A percentile compares a stretch with the other conserved stretches of the same genome.
phyloP scores from a whole-genome alignment of 2,797 vertebrate genomes.

The Gorsachius magnificus region DNA sequence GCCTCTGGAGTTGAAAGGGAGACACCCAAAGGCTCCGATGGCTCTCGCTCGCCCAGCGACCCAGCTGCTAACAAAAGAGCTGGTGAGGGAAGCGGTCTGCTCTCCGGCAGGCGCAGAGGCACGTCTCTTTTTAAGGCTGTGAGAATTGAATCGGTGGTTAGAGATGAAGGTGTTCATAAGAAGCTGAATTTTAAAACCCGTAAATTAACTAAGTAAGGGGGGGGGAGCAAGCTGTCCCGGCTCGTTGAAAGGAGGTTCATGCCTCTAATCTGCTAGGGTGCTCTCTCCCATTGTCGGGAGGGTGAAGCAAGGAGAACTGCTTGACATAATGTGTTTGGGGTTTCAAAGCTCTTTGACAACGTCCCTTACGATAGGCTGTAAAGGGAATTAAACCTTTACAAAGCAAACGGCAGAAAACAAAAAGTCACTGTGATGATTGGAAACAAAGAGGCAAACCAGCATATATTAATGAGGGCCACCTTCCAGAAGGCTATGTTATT shows the following conservation, averaged over 20 bases:
- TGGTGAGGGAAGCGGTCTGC: neutral
- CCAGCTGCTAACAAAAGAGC: slow-evolving; percentile 36
- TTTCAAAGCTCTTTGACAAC: slow-evolving; percentile 45
- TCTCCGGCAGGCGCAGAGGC: neutral
- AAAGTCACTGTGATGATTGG: slow-evolving; percentile 1
- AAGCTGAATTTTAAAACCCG: slow-evolving; percentile 11
- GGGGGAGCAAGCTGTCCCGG: neutral
- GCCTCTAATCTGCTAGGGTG: slow-evolving; percentile 37
- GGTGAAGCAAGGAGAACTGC: slow-evolving; percentile 15
- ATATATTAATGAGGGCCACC: neutral
- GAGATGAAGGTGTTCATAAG: slow-evolving; percentile 28
- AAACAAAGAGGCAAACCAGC: neutral
- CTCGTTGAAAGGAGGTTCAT: slow-evolving; percentile 20
- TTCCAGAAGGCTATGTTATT: neutral
- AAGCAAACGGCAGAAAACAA: slow-evolving; percentile 19
- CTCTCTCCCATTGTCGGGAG: neutral
- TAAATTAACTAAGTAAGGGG: slow-evolving; percentile 24
- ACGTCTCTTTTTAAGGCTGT: neutral
- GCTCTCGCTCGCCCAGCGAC: slow-evolving; percentile 1
- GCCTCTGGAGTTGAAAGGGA: slow-evolving; percentile 35
- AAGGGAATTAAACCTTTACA: slow-evolving; percentile 3
- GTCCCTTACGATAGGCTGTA: slow-evolving; percentile 26
- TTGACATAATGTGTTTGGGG: slow-evolving; percentile 44
- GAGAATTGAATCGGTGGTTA: neutral
- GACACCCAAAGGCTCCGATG: slow-evolving; percentile 35